phyloP scores from a whole-genome alignment of 2,888 invertebrate genomes.

The Parnassius glacialis region DNA sequence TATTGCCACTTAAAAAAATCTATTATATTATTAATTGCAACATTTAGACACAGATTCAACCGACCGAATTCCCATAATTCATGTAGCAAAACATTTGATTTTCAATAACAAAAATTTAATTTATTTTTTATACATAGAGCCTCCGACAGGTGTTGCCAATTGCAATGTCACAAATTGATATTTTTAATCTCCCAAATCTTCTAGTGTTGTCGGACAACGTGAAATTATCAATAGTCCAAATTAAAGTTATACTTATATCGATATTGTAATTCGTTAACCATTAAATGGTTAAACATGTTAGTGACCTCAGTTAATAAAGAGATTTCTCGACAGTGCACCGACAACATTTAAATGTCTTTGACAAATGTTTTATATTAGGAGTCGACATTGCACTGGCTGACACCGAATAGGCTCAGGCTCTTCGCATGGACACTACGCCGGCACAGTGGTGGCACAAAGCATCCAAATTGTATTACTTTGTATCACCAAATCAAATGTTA shows the following conservation, averaged over 20 bases:
- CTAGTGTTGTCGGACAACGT: constrained; percentile 5
- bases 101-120: constrained; percentile 11
- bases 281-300: too few relatives aligned
- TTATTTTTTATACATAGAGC: constrained; percentile 17
- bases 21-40: neutral
- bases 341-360: neutral
- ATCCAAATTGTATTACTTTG: neutral
- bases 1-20: neutral
- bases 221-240: neutral
- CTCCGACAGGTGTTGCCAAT: constrained; percentile 1
- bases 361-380: neutral
- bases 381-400: constrained; percentile 2
- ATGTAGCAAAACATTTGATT: constrained; percentile 16
- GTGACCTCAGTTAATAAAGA: too few relatives aligned
- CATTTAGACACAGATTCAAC: neutral
- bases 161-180: constrained; percentile 8
- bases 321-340: too few relatives aligned
- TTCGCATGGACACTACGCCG: neutral
- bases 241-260: too few relatives aligned
- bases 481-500: neutral
- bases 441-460: neutral
- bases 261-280: too few relatives aligned
- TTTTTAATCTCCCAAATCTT: neutral
- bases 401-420: neutral
- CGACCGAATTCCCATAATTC: constrained; percentile 1